These are phyloP conservation scores for Coenonympha arcania DNA, from an alignment of 2,888 invertebrate species.

Conservation along the genomic window DNA sequence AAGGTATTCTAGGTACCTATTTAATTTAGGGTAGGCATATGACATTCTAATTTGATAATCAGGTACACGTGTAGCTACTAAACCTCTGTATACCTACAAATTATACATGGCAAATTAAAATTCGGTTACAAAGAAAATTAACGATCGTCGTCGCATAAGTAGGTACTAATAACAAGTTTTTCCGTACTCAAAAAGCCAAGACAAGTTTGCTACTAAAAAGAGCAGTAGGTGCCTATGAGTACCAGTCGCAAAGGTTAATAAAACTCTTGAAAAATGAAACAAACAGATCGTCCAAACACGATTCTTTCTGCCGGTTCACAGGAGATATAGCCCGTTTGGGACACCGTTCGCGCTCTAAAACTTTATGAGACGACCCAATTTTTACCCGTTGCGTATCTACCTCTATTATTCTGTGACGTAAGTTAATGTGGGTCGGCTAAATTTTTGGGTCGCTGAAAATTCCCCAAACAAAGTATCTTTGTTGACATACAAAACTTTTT, in stretches of 20 bases:
- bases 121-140: no score
- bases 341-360: conserved; percentile 31
- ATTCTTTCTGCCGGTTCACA: neutral
- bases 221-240: no score
- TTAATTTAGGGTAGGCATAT: no score
- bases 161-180: no score
- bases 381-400: conserved; percentile 30
- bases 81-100: no score
- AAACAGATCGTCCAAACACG: conserved; percentile 1
- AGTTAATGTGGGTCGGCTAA: conserved; percentile 5
- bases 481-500: neutral
- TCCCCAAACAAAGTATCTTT: neutral
- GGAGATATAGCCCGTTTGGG: conserved; percentile 22
- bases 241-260: neutral
- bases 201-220: neutral
- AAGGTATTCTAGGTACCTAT: no score
- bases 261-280: neutral
- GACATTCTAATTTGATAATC: no score
- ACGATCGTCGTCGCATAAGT: no score
- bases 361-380: conserved; percentile 42
- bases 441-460: conserved; percentile 2
- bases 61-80: no score
- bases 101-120: no score
- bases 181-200: no score
- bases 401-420: conserved; percentile 18